Evolutionary conservation across 1,140 invertebrate species (phyloP), one percentile per base, ranked within the genome.

Genomic region (Nilaparvata lugens): DNA sequence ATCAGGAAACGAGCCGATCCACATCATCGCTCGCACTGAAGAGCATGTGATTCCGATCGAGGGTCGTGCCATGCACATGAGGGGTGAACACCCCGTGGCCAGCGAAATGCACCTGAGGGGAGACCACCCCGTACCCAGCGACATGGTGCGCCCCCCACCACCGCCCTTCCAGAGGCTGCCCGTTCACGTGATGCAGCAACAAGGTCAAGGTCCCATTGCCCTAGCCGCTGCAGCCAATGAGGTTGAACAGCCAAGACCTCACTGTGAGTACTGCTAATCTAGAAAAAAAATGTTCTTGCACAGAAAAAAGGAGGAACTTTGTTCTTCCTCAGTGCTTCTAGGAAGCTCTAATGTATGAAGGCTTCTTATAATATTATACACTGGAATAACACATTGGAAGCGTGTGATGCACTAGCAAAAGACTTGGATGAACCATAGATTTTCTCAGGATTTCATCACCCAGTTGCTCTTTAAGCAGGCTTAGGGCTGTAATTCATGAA

Each of bases 231-330:
- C 52, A 43, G 40, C 21, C 4, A 54, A 60, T 6, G 62, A 63
- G 51, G 18, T 60, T 11, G 56, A 65, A 56, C 40, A 18, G 9
- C 43, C 54, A 11, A 61, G 69, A 38, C 69, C 69, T 31, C 69
- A 70, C 57, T 70, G 69, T 70, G 57, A 65, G 68, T 69, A 38
- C 11, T 45, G 23, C n/a, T 40, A 40, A n/a, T 40, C n/a, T 9
- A 40, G n/a, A 40, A 9, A 40, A 40, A 40, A 40, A 40, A 40
- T 40, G 9, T 40, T 40, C n/a, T n/a, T n/a, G n/a, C n/a, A n/a
- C n/a, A 40, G 38, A 9, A 40, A 40, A 40, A 40, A 40, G 38
- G 38, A 40, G 38, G n/a, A 40, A 40, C n/a, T 40, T 9, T 40
- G 38, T 9, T 40, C n/a, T 40, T 9, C n/a, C 38, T 9, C n/a